These are phyloP conservation scores for Endotricha flammealis DNA, from an alignment of 2,888 invertebrate species.

Conservation along the genomic window DNA sequence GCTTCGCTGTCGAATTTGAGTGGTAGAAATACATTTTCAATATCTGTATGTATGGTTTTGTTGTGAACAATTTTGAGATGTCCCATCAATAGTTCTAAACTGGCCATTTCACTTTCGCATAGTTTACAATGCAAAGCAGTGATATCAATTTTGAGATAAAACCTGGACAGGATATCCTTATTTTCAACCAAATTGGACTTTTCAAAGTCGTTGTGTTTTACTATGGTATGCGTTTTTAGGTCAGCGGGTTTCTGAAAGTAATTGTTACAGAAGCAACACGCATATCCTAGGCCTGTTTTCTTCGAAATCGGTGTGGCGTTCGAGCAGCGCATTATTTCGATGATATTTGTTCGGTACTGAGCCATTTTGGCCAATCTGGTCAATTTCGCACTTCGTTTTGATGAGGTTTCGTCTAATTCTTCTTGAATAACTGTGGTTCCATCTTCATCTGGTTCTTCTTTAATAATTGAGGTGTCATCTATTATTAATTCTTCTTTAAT, in stretches of 20 bases:
- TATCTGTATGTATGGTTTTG: slow-evolving; percentile 29
- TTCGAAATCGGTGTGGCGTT: slow-evolving; percentile 48
- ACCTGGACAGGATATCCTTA: slow-evolving; percentile 30
- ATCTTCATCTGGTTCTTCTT: slow-evolving; percentile 19
- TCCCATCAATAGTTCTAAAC: slow-evolving; percentile 27
- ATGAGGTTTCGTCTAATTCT: too few relatives aligned
- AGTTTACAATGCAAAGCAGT: slow-evolving; percentile 34
- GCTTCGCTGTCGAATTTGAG: slow-evolving; percentile 32
- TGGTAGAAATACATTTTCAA: slow-evolving; percentile 38
- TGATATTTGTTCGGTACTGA: slow-evolving; percentile 38
- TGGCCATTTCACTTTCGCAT: slow-evolving; percentile 26
- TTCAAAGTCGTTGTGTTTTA: slow-evolving; percentile 25
- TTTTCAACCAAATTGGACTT: slow-evolving; percentile 28
- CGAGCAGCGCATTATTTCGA: slow-evolving; percentile 32
- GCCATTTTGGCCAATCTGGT: slow-evolving; percentile 21
- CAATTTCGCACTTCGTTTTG: background rate
- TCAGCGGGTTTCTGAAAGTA: slow-evolving; percentile 31
- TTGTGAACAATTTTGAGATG: slow-evolving; percentile 32
- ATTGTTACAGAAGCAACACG: slow-evolving; percentile 36
- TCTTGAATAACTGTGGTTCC: slow-evolving; percentile 14
- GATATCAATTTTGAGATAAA: slow-evolving; percentile 44
- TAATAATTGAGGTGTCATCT: too few relatives aligned
- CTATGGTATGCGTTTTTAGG: slow-evolving; percentile 37
- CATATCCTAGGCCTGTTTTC: slow-evolving; percentile 39
- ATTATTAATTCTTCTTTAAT: slow-evolving; percentile 5